Percentiles rank a stretch among this genome's conserved stretches.
These are phyloP conservation scores for Ptiloglossa arizonensis DNA, from an alignment of 1,140 invertebrate species.

Conservation along the genomic window DNA sequence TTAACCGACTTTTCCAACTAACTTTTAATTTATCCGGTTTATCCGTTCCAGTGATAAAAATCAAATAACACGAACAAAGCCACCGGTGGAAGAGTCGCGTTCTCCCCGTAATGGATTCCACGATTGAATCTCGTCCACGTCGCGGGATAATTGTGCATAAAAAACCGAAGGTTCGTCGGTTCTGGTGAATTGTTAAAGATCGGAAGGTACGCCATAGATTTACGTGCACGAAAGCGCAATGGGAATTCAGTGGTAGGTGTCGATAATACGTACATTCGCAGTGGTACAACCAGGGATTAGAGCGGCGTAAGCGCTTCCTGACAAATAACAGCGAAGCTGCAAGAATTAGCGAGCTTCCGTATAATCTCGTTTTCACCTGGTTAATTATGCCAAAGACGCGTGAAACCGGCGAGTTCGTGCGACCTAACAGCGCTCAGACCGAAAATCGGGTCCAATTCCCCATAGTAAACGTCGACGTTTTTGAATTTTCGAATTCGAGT, in stretches of 20 bases:
- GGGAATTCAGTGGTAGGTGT: background rate
- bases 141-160: no score
- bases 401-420: background rate
- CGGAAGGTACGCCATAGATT: no score
- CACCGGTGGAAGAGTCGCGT: no score
- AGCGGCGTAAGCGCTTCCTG: conserved; percentile 20
- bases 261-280: background rate
- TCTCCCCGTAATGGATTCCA: no score
- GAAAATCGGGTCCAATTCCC: conserved; percentile 17
- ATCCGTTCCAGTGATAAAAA: no score
- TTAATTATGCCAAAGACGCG: conserved; percentile 36
- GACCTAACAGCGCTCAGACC: background rate
- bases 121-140: no score
- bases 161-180: no score
- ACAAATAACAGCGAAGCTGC: conserved; percentile 40
- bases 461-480: background rate
- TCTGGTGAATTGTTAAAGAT: no score
- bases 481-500: background rate
- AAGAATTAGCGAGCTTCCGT: conserved; percentile 12
- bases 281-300: conserved; percentile 24
- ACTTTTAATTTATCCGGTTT: no score
- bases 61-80: no score
- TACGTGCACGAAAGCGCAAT: background rate
- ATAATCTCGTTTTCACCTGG: conserved; percentile 43
- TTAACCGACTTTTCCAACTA: no score